phyloP scores from a whole-genome alignment of 2,888 invertebrate genomes.

The Allacma fusca region DNA sequence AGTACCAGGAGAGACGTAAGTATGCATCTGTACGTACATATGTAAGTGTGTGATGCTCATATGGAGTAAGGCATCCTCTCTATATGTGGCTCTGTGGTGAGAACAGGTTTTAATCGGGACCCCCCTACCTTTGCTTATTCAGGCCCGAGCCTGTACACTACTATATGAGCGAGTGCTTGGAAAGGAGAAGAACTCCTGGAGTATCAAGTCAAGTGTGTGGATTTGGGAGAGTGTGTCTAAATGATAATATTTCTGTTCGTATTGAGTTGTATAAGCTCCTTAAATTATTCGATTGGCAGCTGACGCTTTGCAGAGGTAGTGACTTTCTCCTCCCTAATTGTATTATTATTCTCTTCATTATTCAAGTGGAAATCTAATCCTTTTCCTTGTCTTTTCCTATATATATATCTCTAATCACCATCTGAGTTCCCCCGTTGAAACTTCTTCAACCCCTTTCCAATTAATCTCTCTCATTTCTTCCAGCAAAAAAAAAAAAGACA shows the following conservation, averaged over 20 bases:
- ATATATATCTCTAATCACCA: neutral
- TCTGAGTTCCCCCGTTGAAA: neutral
- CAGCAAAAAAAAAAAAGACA: too few relatives aligned
- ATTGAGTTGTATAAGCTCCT: conserved; percentile 14
- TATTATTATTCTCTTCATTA: conserved; percentile 27
- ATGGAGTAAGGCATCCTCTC: too few relatives aligned
- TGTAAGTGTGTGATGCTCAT: too few relatives aligned
- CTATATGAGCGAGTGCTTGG: too few relatives aligned
- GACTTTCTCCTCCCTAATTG: conserved; percentile 13
- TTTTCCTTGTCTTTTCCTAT: conserved; percentile 3
- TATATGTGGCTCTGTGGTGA: too few relatives aligned
- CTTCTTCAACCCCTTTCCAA: neutral
- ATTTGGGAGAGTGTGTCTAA: conserved; percentile 14
- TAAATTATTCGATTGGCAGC: conserved; percentile 33
- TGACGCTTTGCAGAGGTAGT: conserved; percentile 12
- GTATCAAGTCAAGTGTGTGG: neutral
- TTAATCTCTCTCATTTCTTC: too few relatives aligned
- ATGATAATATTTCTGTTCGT: conserved; percentile 23
- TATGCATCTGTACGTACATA: too few relatives aligned
- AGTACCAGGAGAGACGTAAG: too few relatives aligned
- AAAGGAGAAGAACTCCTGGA: too few relatives aligned
- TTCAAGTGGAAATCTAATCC: conserved; percentile 11
- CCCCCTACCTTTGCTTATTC: too few relatives aligned
- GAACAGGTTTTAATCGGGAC: too few relatives aligned
- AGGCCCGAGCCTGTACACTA: too few relatives aligned